A percentile compares a stretch with the other conserved stretches of the same genome.
These are phyloP conservation scores for Terrapene triunguis DNA, from an alignment of 2,113 vertebrate species.

Conservation along the genomic window DNA sequence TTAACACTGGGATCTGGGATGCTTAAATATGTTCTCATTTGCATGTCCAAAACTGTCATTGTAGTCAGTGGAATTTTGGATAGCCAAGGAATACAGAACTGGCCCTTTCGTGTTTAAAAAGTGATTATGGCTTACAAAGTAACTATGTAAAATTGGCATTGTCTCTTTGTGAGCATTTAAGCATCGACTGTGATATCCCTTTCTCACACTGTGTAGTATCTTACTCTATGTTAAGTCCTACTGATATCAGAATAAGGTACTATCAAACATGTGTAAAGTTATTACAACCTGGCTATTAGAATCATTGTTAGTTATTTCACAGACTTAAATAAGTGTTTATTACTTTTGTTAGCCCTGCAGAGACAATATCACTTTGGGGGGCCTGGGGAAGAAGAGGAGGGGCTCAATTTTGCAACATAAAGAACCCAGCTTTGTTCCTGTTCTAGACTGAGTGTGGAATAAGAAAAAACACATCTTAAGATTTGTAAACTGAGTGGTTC, in stretches of 20 bases:
- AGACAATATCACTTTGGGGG: not conserved
- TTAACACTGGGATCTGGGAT: not conserved
- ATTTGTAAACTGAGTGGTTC: conserved; percentile 56
- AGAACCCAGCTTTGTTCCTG: conserved; percentile 27
- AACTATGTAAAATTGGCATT: not conserved
- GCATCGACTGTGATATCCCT: not conserved
- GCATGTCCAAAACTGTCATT: not conserved
- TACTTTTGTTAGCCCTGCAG: conserved; percentile 2
- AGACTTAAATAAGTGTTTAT: not conserved
- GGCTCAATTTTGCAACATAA: not conserved
- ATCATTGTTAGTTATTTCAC: not conserved
- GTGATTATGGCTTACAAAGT: not conserved
- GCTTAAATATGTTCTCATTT: not conserved
- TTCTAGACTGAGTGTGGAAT: conserved; percentile 34
- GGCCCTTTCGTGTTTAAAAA: not conserved
- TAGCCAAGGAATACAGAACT: not conserved
- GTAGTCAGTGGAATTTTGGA: not conserved
- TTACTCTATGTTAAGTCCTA: not conserved
- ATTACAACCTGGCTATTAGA: not conserved
- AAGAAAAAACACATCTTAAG: conserved; percentile 48
- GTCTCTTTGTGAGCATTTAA: not conserved
- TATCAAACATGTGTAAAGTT: not conserved
- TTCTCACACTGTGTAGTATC: not conserved
- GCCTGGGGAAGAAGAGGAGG: not conserved
- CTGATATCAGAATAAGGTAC: not conserved